Conservation (phyloP, 92 coral and sea anemone species). For the Phymanthus crucifer region DNA sequence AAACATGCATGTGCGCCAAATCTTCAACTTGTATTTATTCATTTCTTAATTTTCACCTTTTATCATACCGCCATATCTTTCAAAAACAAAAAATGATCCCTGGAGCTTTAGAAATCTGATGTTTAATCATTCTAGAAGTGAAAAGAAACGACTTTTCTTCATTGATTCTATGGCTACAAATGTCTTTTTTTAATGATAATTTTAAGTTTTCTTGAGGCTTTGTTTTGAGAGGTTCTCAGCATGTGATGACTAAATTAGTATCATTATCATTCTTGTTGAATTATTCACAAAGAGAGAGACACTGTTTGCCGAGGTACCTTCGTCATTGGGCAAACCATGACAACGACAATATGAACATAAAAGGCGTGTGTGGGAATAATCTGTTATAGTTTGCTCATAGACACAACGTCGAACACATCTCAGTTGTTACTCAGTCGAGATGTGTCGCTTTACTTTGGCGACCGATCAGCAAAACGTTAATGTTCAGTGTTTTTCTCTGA, state of each 20-base stretch:
- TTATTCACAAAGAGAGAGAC: neutral
- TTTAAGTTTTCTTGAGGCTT: no score
- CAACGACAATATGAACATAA: neutral
- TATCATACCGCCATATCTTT: no score
- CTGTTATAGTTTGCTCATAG: neutral
- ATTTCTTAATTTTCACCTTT: no score
- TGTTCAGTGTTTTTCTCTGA: conserved; percentile 3
- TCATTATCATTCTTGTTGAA: neutral
- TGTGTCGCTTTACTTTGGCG: conserved; percentile 6
- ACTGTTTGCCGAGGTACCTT: neutral
- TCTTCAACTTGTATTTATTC: no score
- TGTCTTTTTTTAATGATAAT: no score
- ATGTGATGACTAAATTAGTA: neutral
- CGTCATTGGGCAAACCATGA: neutral
- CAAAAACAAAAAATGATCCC: no score
- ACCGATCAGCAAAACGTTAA: neutral
- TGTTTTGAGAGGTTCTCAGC: neutral
- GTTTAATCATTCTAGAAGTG: no score
- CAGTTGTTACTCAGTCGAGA: neutral
- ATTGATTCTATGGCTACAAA: no score
- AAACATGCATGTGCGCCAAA: no score
- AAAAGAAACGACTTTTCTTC: no score
- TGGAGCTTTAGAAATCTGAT: no score
- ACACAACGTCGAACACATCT: neutral
- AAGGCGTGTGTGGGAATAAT: neutral